Evolutionary conservation across 1,140 invertebrate genomes (phyloP).

Genomic region (Papilio aristodemus): DNA sequence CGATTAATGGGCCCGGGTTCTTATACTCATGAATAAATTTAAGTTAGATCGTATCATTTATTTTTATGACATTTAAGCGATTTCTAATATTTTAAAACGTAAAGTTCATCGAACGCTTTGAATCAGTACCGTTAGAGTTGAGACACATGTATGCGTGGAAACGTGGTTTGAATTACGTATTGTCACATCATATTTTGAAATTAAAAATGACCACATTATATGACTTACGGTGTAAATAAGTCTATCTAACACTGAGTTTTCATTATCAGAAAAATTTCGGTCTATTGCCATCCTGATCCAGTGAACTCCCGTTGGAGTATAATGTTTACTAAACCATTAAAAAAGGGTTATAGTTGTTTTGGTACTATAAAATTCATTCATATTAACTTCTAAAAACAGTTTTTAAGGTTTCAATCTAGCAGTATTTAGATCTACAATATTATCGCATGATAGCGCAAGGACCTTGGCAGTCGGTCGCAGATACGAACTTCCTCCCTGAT

Average conservation of each 20-base stretch:
- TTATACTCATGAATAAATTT: conserved; percentile 11
- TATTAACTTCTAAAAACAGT: too few relatives aligned
- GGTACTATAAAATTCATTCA: too few relatives aligned
- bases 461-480: conserved; percentile 1
- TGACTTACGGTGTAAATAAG: too few relatives aligned
- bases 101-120: conserved; percentile 6
- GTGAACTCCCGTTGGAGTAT: too few relatives aligned
- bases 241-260: too few relatives aligned
- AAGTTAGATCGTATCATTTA: not conserved
- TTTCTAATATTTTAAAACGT: conserved; percentile 8
- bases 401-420: not conserved
- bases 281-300: too few relatives aligned
- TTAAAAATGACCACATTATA: not conserved
- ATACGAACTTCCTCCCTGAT: not conserved
- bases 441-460: conserved; percentile 2
- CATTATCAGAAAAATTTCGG: too few relatives aligned
- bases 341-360: too few relatives aligned
- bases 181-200: not conserved
- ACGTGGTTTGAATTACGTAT: conserved; percentile 9
- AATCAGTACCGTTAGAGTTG: not conserved
- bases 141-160: too few relatives aligned
- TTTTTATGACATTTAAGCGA: not conserved
- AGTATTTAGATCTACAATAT: not conserved
- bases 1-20: not conserved
- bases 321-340: too few relatives aligned